Evolutionary conservation across 2,888 invertebrate genomes (phyloP).

Genomic region (Philaethria dido): DNA sequence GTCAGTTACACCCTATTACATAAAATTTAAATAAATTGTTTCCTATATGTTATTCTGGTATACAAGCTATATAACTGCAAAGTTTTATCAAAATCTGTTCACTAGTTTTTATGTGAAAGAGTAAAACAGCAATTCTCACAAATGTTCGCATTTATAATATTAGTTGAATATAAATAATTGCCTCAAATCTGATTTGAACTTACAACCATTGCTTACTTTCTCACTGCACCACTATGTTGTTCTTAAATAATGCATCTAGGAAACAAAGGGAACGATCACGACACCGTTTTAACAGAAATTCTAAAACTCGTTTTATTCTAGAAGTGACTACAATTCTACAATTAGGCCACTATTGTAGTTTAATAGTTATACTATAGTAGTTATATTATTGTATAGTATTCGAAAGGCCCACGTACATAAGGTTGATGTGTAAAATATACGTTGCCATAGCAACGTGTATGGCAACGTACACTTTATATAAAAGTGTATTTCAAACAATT

Average conservation of each 20-base stretch:
- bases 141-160: no score
- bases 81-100: no score
- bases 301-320: slow-evolving; percentile 20
- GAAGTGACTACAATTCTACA: slow-evolving; percentile 17
- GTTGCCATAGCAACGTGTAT: not conserved
- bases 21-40: no score
- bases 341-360: slow-evolving; percentile 17
- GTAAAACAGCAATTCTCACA: no score
- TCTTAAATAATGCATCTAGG: slow-evolving; percentile 7
- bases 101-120: no score
- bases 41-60: no score
- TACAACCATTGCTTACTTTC: not conserved
- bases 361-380: not conserved
- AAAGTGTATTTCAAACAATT: not conserved
- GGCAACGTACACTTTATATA: no score
- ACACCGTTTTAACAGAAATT: slow-evolving; percentile 22
- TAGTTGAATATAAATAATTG: no score
- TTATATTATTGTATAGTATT: not conserved
- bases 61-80: no score
- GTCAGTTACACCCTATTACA: no score
- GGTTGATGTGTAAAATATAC: not conserved
- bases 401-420: slow-evolving; percentile 2
- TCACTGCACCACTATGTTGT: not conserved
- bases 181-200: no score
- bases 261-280: slow-evolving; percentile 24